These are phyloP conservation scores for Sitobion miscanthi DNA, from an alignment of 1,140 invertebrate species.

Conservation along the genomic window DNA sequence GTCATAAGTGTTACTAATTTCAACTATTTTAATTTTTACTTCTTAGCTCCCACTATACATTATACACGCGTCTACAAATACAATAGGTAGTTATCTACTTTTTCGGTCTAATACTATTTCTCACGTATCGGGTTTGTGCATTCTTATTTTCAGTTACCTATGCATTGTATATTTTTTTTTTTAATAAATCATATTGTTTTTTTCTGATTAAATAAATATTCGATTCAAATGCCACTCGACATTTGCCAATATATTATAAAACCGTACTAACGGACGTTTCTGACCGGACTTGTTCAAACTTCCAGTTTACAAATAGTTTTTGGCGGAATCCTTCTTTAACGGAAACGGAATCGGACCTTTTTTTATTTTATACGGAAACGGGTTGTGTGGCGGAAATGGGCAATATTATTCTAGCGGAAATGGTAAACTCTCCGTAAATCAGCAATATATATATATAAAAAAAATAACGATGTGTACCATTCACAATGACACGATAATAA, in stretches of 20 bases:
- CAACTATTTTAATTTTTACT: too few relatives aligned
- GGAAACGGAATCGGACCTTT: background rate
- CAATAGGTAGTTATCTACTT: too few relatives aligned
- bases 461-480: background rate
- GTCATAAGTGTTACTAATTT: too few relatives aligned
- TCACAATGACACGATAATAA: background rate
- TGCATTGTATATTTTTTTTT: background rate
- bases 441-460: background rate
- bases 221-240: background rate
- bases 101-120: too few relatives aligned
- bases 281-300: background rate
- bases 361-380: background rate
- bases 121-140: too few relatives aligned
- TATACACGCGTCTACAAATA: too few relatives aligned
- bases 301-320: background rate
- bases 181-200: background rate
- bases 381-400: background rate
- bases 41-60: too few relatives aligned
- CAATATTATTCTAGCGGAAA: slow-evolving; percentile 1
- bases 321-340: background rate
- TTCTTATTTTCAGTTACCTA: too few relatives aligned
- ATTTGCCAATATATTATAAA: background rate
- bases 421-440: background rate
- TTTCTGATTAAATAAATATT: background rate
- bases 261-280: background rate